Evolutionary conservation across 1,140 invertebrate genomes (phyloP).

Genomic region (Drosophila ficusphila): DNA sequence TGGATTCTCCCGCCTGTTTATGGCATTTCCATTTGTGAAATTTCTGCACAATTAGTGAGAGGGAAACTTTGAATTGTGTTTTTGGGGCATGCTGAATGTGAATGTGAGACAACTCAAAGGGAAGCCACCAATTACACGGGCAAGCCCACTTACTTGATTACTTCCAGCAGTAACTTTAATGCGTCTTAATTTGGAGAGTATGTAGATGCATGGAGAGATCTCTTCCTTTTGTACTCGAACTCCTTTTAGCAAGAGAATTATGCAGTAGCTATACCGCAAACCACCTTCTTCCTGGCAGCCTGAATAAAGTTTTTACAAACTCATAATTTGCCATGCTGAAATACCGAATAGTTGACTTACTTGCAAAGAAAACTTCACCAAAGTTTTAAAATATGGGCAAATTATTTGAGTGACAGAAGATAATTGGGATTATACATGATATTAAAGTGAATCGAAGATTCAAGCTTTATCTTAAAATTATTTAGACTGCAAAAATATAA

Average conservation of each 20-base stretch:
- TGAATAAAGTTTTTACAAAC: no score
- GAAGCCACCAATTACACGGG: constrained; percentile 5
- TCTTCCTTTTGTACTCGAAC: background rate
- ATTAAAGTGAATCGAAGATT: background rate
- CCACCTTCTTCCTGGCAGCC: no score
- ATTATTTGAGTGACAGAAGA: background rate
- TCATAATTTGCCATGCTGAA: no score
- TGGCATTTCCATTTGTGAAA: constrained; percentile 50
- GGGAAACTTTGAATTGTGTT: constrained; percentile 68
- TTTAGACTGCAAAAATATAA: no score
- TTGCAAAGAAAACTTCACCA: background rate
- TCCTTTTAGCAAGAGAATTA: background rate
- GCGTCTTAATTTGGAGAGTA: background rate
- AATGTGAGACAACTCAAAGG: constrained; percentile 16
- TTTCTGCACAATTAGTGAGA: constrained; percentile 70
- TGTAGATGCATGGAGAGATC: no score
- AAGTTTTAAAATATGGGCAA: background rate
- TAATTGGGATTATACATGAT: background rate
- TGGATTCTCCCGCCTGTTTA: constrained; percentile 55
- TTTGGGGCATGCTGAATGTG: constrained; percentile 55
- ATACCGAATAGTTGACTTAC: background rate
- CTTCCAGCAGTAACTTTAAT: constrained; percentile 23
- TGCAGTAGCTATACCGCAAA: background rate
- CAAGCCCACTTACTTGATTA: constrained; percentile 7
- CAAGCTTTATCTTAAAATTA: no score